Conservation (phyloP, 2,113 vertebrate genomes). For the Cinclus cinclus region DNA sequence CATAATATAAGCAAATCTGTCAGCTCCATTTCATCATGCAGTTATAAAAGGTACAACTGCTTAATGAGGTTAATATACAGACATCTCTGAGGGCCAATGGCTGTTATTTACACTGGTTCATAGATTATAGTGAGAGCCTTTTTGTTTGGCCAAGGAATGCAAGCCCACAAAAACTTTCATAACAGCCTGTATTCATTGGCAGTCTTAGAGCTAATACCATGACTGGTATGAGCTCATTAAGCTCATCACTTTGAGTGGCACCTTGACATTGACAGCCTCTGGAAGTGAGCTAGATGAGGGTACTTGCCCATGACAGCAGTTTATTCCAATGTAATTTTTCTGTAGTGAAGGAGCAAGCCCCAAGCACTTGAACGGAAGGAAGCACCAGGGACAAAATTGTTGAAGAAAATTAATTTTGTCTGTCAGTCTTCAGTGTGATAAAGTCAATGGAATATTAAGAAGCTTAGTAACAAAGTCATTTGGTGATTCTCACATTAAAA, state of each 20-base stretch:
- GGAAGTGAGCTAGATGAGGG: background rate
- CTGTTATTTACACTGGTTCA: background rate
- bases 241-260: slow-evolving; percentile 37
- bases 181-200: background rate
- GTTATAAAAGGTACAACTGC: background rate
- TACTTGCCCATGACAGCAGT: background rate
- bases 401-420: slow-evolving; percentile 25
- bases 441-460: slow-evolving; percentile 5
- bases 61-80: background rate
- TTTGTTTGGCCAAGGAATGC: background rate
- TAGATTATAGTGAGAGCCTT: background rate
- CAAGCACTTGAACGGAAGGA: background rate
- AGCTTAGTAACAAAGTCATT: background rate
- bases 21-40: background rate
- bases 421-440: background rate
- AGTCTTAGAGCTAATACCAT: background rate
- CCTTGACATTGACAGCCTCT: slow-evolving; percentile 30
- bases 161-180: background rate
- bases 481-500: background rate
- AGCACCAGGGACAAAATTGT: background rate
- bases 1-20: background rate
- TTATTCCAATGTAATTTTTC: background rate
- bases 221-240: slow-evolving; percentile 22
- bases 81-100: background rate
- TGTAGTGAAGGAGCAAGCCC: background rate